A percentile compares a stretch with the other conserved stretches of the same genome.
phyloP scores from a whole-genome alignment of 2,888 invertebrate genomes.

The Machimus rusticus region DNA sequence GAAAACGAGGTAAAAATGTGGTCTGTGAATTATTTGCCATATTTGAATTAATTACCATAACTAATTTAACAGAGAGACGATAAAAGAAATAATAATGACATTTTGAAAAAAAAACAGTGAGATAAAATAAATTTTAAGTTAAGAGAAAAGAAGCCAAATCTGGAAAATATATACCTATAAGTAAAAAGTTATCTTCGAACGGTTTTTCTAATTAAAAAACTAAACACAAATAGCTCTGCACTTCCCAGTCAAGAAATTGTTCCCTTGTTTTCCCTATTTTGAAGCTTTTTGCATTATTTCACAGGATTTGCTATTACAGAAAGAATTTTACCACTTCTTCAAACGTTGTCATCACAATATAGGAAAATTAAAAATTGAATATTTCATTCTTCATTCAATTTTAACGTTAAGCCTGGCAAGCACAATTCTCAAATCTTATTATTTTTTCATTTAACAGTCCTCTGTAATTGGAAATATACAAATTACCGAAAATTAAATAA shows the following conservation, averaged over 20 bases:
- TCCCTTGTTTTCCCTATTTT: neutral
- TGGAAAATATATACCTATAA: constrained; percentile 4
- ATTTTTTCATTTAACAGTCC: too few relatives aligned
- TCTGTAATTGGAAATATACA: too few relatives aligned
- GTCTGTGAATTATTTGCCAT: constrained; percentile 41
- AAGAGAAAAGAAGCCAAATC: constrained; percentile 18
- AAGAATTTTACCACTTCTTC: neutral
- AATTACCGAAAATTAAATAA: too few relatives aligned
- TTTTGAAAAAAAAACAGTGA: constrained; percentile 14
- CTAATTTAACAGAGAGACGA: constrained; percentile 5
- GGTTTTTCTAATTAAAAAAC: constrained; percentile 8
- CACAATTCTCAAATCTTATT: too few relatives aligned
- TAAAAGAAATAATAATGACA: constrained; percentile 20
- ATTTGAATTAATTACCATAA: constrained; percentile 32
- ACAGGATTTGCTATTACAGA: neutral
- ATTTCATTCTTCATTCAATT: too few relatives aligned
- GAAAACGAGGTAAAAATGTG: constrained; percentile 24
- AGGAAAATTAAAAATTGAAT: neutral
- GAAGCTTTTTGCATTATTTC: neutral
- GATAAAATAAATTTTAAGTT: constrained; percentile 26
- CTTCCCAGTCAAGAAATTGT: neutral
- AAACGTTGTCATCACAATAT: neutral
- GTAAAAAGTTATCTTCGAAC: constrained; percentile 12
- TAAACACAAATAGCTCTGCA: neutral
- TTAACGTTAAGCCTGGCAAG: too few relatives aligned